Conservation (phyloP, 2,113 vertebrate species). For the Rhinogobius similis region DNA sequence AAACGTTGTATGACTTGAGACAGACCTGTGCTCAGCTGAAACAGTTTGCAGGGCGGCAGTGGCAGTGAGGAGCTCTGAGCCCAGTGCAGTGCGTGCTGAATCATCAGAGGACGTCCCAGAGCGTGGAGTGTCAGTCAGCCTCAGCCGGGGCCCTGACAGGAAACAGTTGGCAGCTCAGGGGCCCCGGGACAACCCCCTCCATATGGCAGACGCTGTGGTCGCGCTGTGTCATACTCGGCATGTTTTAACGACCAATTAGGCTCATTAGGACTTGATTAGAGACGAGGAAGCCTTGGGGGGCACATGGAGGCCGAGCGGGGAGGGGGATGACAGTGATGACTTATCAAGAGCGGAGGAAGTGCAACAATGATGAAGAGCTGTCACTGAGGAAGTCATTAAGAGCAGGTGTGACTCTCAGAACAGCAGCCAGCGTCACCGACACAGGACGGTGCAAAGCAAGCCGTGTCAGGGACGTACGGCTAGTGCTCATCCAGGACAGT, state of each 20-base stretch:
- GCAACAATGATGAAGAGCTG: conserved; percentile 55
- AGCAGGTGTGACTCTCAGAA: conserved; percentile 55
- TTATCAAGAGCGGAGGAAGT: conserved; percentile 51
- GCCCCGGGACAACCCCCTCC: conserved; percentile 65
- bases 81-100: conserved; percentile 53
- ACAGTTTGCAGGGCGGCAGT: conserved; percentile 11
- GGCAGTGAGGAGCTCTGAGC: conserved; percentile 14
- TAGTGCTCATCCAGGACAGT: too few species aligned
- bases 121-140: conserved; percentile 54
- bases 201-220: conserved; percentile 74
- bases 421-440: background rate
- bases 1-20: background rate
- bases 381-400: conserved; percentile 36
- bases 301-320: conserved; percentile 23
- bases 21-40: background rate
- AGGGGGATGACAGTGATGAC: conserved; percentile 44
- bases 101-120: conserved; percentile 63
- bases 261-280: conserved; percentile 84
- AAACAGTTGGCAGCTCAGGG: conserved; percentile 72
- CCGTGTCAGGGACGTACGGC: background rate
- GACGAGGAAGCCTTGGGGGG: conserved; percentile 70
- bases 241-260: conserved; percentile 84
- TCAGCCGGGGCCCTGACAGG: conserved; percentile 49
- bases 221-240: conserved; percentile 74
- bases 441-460: background rate